Evolutionary conservation across 2,888 invertebrate genomes (phyloP).

Genomic region (Adelphocoris suturalis): DNA sequence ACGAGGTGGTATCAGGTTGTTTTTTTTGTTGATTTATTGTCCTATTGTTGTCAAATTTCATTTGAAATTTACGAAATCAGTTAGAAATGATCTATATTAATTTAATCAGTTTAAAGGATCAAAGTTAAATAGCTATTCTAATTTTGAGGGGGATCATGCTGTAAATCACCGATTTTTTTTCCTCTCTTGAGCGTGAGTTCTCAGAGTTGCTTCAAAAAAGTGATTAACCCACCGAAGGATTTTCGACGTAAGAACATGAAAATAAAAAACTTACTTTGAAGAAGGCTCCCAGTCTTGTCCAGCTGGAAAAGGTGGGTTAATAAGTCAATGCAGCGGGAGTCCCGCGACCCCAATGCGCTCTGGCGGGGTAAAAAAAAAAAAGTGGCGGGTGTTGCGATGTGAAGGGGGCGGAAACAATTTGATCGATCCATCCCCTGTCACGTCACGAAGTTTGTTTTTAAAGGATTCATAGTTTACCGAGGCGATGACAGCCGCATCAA

Average conservation of each 20-base stretch:
- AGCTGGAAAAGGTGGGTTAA: not conserved
- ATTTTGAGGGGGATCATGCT: too few species aligned
- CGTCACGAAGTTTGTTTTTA: constrained; percentile 68
- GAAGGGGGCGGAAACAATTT: constrained; percentile 42
- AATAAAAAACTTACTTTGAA: not conserved
- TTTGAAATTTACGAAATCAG: too few species aligned
- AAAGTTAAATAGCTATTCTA: too few species aligned
- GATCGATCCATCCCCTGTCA: constrained; percentile 53
- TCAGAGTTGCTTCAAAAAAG: not conserved
- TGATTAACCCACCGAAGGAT: not conserved
- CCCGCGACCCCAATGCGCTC: constrained; percentile 8
- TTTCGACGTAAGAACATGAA: not conserved
- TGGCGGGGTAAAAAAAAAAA: not conserved
- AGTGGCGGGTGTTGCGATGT: not conserved
- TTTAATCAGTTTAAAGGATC: too few species aligned
- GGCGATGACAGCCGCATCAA: constrained; percentile 70
- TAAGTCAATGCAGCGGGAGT: constrained; percentile 9
- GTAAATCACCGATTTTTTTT: too few species aligned
- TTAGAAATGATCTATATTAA: too few species aligned
- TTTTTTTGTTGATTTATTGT: too few species aligned
- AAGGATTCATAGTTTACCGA: constrained; percentile 67
- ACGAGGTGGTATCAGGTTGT: too few species aligned
- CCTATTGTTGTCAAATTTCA: too few species aligned
- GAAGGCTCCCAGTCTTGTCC: not conserved
- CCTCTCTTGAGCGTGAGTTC: not conserved